Percentiles rank a stretch among this genome's conserved stretches.
phyloP scores from a whole-genome alignment of 1,140 invertebrate genomes.

The Drosophila triauraria region DNA sequence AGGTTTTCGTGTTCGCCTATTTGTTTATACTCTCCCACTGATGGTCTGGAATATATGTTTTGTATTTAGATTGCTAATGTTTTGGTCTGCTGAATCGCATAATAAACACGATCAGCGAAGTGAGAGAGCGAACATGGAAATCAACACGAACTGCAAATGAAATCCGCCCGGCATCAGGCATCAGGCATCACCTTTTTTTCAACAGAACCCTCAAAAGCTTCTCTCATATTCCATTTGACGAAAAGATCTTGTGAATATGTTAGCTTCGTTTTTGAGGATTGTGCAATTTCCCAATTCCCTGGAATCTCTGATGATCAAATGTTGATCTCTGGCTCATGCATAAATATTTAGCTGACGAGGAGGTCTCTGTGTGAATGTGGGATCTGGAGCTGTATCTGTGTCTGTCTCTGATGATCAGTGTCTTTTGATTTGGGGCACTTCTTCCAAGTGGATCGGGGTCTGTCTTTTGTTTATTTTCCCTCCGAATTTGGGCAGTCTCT shows the following conservation, averaged over 20 bases:
- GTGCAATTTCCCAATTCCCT: slow-evolving; percentile 36
- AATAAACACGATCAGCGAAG: slow-evolving; percentile 41
- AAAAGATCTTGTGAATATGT: slow-evolving; percentile 15
- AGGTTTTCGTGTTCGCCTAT: slow-evolving; percentile 6
- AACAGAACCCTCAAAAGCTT: slow-evolving; percentile 5
- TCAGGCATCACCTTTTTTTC: slow-evolving; percentile 17
- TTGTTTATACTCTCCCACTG: slow-evolving; percentile 6
- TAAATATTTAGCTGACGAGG: slow-evolving; percentile 68
- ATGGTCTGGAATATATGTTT: slow-evolving; percentile 5
- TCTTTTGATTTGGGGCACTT: background rate
- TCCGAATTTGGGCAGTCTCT: slow-evolving; percentile 1
- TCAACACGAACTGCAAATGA: slow-evolving; percentile 14
- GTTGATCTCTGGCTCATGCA: slow-evolving; percentile 62
- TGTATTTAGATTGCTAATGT: slow-evolving; percentile 52
- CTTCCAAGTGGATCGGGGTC: background rate
- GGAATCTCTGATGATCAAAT: slow-evolving; percentile 52
- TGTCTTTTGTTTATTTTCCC: background rate
- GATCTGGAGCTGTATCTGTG: background rate
- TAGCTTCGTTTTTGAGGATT: slow-evolving; percentile 21
- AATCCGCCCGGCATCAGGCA: background rate
- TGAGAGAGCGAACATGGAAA: slow-evolving; percentile 9
- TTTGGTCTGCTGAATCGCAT: slow-evolving; percentile 65
- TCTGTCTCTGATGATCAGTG: slow-evolving; percentile 5
- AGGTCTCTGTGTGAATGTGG: background rate
- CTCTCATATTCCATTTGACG: slow-evolving; percentile 12